Evolutionary conservation across 2,888 invertebrate species (phyloP).

Genomic region (Sussaba pulchella): DNA sequence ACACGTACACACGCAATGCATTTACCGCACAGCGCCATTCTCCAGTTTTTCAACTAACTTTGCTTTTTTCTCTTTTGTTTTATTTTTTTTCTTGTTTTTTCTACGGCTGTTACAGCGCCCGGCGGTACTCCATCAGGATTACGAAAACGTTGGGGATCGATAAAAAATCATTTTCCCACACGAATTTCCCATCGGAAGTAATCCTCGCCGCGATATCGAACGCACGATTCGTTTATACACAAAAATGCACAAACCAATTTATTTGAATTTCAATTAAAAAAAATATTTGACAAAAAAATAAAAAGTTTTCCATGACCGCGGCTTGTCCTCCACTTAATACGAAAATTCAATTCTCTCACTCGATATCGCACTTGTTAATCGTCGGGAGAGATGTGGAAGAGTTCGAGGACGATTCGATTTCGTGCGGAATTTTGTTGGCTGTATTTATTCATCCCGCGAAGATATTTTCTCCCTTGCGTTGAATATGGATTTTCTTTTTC

Average conservation of each 20-base stretch:
- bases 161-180: slow-evolving; percentile 38
- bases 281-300: no score
- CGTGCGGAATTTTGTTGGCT: slow-evolving; percentile 23
- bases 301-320: slow-evolving; percentile 30
- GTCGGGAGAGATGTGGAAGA: slow-evolving; percentile 1
- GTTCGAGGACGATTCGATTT: slow-evolving; percentile 44
- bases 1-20: background rate
- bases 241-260: slow-evolving; percentile 53
- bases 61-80: no score
- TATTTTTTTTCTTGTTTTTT: slow-evolving; percentile 11
- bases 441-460: background rate
- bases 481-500: background rate
- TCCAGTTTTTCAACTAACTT: slow-evolving; percentile 17
- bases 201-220: slow-evolving; percentile 15
- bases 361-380: slow-evolving; percentile 28
- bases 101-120: background rate
- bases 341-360: slow-evolving; percentile 42
- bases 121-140: slow-evolving; percentile 48
- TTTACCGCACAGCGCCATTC: background rate
- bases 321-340: background rate
- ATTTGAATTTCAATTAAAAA: slow-evolving; percentile 39
- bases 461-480: background rate
- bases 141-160: slow-evolving; percentile 39
- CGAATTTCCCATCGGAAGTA: slow-evolving; percentile 40
- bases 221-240: background rate